Conservation (phyloP, 2,797 vertebrate species). For the Myotis findleyi region DNA sequence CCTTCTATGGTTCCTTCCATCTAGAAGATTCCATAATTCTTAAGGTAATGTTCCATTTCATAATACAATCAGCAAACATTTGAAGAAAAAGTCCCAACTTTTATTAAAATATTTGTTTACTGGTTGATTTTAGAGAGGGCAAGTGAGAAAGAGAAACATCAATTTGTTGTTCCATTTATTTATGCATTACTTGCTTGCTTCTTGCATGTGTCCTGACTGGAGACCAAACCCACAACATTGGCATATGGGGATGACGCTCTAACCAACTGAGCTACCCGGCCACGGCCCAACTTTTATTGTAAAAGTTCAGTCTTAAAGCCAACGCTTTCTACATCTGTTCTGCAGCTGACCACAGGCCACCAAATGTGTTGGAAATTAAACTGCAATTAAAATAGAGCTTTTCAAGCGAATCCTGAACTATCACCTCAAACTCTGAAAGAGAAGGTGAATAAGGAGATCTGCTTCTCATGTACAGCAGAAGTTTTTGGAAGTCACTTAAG, state of each 20-base stretch:
- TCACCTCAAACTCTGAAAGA: not conserved
- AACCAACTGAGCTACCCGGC: not conserved
- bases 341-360: not conserved
- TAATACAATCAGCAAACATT: conserved; percentile 32
- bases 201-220: not conserved
- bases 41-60: conserved; percentile 9
- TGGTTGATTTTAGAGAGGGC: not conserved
- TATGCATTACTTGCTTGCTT: not conserved
- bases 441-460: not conserved
- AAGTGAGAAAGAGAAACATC: not conserved
- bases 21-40: not conserved
- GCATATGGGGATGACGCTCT: not conserved
- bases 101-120: conserved; percentile 2
- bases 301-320: not conserved
- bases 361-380: conserved; percentile 18
- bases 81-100: conserved; percentile 16
- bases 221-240: not conserved
- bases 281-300: not conserved
- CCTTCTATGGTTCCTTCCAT: not conserved
- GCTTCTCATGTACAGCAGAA: not conserved
- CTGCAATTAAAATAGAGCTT: conserved; percentile 29
- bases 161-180: not conserved
- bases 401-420: conserved; percentile 24
- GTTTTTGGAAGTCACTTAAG: not conserved
- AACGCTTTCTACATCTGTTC: conserved; percentile 7